Base-by-base conservation (phyloP, 1,140 invertebrate genomes). In the Tetraneura akinire region DNA sequence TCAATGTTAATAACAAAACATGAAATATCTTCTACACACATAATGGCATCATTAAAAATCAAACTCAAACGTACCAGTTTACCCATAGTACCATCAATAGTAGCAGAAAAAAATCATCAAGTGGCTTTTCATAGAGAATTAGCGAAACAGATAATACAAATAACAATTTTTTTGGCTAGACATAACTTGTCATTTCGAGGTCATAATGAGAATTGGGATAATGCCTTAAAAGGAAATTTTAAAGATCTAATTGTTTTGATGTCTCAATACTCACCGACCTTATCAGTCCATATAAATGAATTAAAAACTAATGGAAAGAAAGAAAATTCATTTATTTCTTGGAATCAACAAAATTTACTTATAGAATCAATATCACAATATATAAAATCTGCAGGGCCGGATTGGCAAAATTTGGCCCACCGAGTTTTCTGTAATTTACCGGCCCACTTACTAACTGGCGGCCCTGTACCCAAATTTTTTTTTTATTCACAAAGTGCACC, bases 191-290 rank as follows among this genome's bases (percentile, higher is more conserved):
- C 23, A 3, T 66, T 66, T 11, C n/a, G 64, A 21, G 64, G 64
- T 32, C 57, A 37, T 9, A 66, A 66, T 66, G 64, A 66, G 42
- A 66, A 42, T n/a, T 45, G 29, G 37, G 16, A 26, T n/a, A 66
- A 66, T 42, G 11, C 18, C 18, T 11, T 1, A 18, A 64, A 10
- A 32, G 62, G 16, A 3, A 42, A 64, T 37, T 64, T 64, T 37
- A 32, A 32, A 64, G 64, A 45, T 42, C 8, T 45, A 10, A 16
- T 66, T 37, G 64, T 42, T n/a, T 42, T 66, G n/a, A 9, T 66
- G 10, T 11, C 3, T 60, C 16, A n/a, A 66, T 8, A 66, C 42
- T 66, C 37, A 11, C 29, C 64, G 1, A 66, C 13, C 10, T 42
- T 45, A 3, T 42, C 32, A 42, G 37, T 42, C 0, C 37, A 66